These are phyloP conservation scores for Acanthosoma haemorrhoidale DNA, from an alignment of 2,888 invertebrate genomes.

Conservation along the genomic window DNA sequence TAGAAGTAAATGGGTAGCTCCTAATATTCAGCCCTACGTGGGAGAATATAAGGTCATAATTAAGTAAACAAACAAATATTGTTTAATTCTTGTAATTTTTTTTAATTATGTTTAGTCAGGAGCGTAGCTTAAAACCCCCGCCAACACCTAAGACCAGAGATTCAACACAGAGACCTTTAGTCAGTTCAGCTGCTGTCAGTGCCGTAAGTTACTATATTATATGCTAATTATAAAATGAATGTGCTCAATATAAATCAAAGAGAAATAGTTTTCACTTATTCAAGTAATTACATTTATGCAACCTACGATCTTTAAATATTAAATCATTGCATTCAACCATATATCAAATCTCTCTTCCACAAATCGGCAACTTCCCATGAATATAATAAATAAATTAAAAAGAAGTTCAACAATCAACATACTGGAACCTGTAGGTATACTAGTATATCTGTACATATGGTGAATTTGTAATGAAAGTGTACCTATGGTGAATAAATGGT, in stretches of 20 bases:
- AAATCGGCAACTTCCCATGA: not conserved
- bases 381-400: too few species aligned
- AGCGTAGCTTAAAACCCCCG: slow-evolving; percentile 44
- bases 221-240: not conserved
- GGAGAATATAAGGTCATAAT: too few species aligned
- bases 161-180: slow-evolving; percentile 35
- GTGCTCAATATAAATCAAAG: not conserved
- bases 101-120: slow-evolving; percentile 50
- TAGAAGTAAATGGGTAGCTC: too few species aligned
- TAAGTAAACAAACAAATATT: too few species aligned
- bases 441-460: too few species aligned
- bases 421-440: too few species aligned
- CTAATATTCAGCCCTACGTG: too few species aligned
- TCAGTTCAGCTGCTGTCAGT: slow-evolving; percentile 9
- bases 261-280: not conserved
- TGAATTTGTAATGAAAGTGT: too few species aligned
- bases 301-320: not conserved
- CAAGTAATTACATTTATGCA: too few species aligned
- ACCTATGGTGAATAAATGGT: too few species aligned
- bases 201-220: not conserved
- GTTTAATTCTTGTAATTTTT: too few species aligned
- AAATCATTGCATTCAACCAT: not conserved
- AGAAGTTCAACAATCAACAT: too few species aligned
- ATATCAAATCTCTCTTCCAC: not conserved
- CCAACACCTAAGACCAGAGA: slow-evolving; percentile 19